Base-by-base conservation (phyloP, 2,888 invertebrate species). In the Prosapia bicincta region DNA sequence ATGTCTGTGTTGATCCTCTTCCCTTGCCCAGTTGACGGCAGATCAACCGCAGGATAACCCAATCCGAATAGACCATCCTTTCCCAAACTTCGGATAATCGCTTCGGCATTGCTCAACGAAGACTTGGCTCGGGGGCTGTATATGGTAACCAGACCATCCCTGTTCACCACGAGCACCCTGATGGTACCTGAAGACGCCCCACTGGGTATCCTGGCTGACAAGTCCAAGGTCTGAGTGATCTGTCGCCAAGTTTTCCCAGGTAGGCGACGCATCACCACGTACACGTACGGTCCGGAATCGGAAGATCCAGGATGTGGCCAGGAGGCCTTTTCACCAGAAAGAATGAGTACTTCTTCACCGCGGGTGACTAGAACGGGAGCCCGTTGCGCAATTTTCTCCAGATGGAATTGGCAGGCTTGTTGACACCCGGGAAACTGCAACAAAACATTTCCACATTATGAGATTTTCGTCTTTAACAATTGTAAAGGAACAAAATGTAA, bases 401-500 rank as follows among this genome's bases (percentile, higher is more conserved):
- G 87, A 83, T 91, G 91, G 83, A 91, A 92, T 81, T 89, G 88
- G 83, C 91, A 92, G 28, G 92, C 91, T 81, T 90, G 89, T 84
- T 90, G 90, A 84, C 92, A 92, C 71, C 92, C 92, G 72, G 90
- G 90, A 83, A 90, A 90, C 92, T 92, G 89, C 74, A 86, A 88
- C n/a, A 3, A 54, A 30, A 30, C 30, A 9, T n/a, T n/a, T n/a
- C n/a, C n/a, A n/a, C n/a, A n/a, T n/a, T n/a, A n/a, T n/a, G n/a
- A n/a, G n/a, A n/a, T n/a, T n/a, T n/a, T n/a, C n/a, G n/a, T n/a
- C n/a, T n/a, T n/a, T n/a, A n/a, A n/a, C n/a, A n/a, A n/a, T n/a
- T n/a, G n/a, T n/a, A n/a, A n/a, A n/a, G n/a, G n/a, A n/a, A n/a
- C n/a, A n/a, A n/a, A n/a, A n/a, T n/a, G n/a, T n/a, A n/a, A n/a